phyloP scores from a whole-genome alignment of 2,113 vertebrate genomes.

The Oncorhynchus tshawytscha region DNA sequence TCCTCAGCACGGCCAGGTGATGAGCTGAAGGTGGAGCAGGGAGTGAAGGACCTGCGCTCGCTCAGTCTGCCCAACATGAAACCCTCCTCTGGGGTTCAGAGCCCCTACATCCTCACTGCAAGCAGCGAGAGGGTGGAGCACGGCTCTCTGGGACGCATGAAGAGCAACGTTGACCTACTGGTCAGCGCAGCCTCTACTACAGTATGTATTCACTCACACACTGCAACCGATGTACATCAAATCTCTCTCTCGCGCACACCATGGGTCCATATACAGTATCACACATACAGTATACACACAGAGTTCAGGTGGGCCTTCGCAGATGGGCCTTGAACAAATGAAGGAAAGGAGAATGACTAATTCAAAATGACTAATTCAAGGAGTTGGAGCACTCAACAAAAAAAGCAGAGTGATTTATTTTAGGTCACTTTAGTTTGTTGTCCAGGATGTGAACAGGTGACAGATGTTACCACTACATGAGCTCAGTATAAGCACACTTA shows the following conservation, averaged over 20 bases:
- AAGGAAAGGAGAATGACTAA: too few relatives aligned
- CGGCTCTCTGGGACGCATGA: slow-evolving; percentile 65
- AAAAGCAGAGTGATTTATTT: too few relatives aligned
- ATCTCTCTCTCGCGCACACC: not conserved
- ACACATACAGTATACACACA: not conserved
- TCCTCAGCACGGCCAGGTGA: slow-evolving; percentile 82
- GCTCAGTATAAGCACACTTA: not conserved
- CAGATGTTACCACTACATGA: too few relatives aligned
- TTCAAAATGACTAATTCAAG: too few relatives aligned
- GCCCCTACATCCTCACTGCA: slow-evolving; percentile 65
- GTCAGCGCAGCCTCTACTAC: slow-evolving; percentile 66
- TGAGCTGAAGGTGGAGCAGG: slow-evolving; percentile 88
- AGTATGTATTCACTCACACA: not conserved
- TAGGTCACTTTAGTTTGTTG: too few relatives aligned
- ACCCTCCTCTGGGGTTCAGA: slow-evolving; percentile 55
- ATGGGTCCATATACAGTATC: not conserved
- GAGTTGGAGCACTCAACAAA: too few relatives aligned
- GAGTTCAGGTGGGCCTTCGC: too few relatives aligned
- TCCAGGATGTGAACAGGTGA: too few relatives aligned
- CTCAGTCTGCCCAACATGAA: slow-evolving; percentile 85
- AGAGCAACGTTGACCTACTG: slow-evolving; percentile 76
- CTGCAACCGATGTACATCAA: not conserved
- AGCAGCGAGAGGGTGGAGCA: slow-evolving; percentile 71
- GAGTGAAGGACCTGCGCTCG: slow-evolving; percentile 79
- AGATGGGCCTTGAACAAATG: too few relatives aligned